Evolutionary conservation across 1,140 invertebrate species (phyloP), one percentile per base, ranked within the genome.

Genomic region (Colletes gigas): DNA sequence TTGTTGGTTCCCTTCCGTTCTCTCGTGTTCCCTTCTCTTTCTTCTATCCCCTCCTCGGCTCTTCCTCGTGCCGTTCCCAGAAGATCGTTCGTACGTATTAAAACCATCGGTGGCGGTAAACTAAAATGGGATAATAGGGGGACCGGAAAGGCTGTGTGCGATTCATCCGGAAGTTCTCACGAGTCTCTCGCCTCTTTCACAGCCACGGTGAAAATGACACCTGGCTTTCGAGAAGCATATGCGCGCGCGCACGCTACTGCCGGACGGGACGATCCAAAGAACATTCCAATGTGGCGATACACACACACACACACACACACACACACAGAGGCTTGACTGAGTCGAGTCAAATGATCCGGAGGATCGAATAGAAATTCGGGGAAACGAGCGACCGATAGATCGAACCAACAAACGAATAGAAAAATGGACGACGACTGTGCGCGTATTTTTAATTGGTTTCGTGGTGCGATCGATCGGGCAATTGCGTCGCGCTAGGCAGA

Each of bases 121-220:
- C 90, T 90, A 91, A 92, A 93, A 92, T 91, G 89, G 89, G 91
- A 93, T 93, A 93, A 93, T 93, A 93, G 92, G 71, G 88, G 84
- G 89, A 90, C 92, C 92, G 92, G 92, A 93, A 93, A 90, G 89
- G 84, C 85, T 87, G 85, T 86, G 89, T 85, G 88, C 86, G 88
- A 90, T 89, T 88, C 88, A 93, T 93, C 93, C 93, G 93, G 93
- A 93, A 93, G 92, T 93, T 93, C 93, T 92, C 93, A 93, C 92
- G 93, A 89, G 92, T 93, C 92, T 93, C 92, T 90, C 88, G 91
- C 92, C 93, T 93, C 92, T 93, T 90, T 89, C 90, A 92, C 92
- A 89, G 91, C 91, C 92, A 85, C 92, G 91, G 88, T 89, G 90
- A 93, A 93, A 91, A 89, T 93, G 92, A 93, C 93, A 93, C 93